Conservation (phyloP, 2,888 invertebrate genomes). For the Chrysopilus asiliformis region DNA sequence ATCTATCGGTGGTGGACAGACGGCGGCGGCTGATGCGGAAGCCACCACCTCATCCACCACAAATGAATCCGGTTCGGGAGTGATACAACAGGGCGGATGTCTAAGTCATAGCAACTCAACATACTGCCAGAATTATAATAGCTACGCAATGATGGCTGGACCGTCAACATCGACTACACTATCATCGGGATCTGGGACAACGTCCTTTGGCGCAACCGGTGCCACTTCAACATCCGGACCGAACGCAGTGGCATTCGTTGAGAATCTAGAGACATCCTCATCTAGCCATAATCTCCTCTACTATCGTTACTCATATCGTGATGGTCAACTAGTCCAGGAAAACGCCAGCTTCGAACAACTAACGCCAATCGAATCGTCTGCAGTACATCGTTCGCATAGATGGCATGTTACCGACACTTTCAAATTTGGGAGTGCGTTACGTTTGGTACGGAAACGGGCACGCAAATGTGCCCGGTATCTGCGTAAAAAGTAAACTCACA, state of each 20-base stretch:
- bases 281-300: slow-evolving; percentile 29
- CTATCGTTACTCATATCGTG: slow-evolving; percentile 12
- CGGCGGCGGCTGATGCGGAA: slow-evolving; percentile 6
- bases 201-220: neutral
- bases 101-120: no score
- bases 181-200: neutral
- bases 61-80: no score
- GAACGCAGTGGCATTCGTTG: slow-evolving; percentile 21
- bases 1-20: slow-evolving; percentile 13
- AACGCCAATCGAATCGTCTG: neutral
- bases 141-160: no score
- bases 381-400: slow-evolving; percentile 9
- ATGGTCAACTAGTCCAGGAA: neutral
- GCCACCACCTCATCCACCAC: slow-evolving; percentile 19
- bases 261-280: slow-evolving; percentile 25
- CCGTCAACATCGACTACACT: neutral
- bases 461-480: slow-evolving; percentile 35
- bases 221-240: slow-evolving; percentile 17
- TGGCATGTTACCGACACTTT: slow-evolving; percentile 29
- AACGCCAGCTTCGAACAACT: neutral
- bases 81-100: no score
- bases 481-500: slow-evolving; percentile 29
- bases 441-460: slow-evolving; percentile 32
- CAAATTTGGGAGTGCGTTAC: slow-evolving; percentile 30
- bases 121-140: no score